Evolutionary conservation across 2,888 invertebrate genomes (phyloP).

Genomic region (Penaeus monodon): DNA sequence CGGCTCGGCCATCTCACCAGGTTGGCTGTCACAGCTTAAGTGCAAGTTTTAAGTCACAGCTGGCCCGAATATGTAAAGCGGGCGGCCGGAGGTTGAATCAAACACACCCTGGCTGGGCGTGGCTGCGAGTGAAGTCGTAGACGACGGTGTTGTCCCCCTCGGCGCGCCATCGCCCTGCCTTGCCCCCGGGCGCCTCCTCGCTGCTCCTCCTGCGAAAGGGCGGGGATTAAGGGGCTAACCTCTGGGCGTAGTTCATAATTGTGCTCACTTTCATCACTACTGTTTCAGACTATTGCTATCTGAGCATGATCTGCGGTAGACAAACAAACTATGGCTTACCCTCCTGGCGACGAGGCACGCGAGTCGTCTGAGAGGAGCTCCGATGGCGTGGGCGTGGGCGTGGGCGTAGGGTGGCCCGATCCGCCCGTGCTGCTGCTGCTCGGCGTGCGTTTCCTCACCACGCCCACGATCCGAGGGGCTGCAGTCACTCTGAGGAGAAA

Average conservation of each 20-base stretch:
- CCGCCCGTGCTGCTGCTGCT: not conserved
- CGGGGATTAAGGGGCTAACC: no score
- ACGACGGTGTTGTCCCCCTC: conserved; percentile 19
- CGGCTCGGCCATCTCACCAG: no score
- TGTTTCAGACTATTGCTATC: no score
- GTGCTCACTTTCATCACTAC: not conserved
- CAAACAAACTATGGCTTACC: no score
- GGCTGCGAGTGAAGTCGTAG: conserved; percentile 9
- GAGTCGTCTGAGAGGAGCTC: not conserved
- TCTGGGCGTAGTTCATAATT: no score
- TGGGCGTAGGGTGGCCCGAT: not conserved
- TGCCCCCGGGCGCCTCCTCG: not conserved
- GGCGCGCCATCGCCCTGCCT: not conserved
- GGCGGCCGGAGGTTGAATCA: not conserved
- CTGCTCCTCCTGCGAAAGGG: not conserved
- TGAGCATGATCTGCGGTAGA: no score
- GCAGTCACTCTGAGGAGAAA: not conserved
- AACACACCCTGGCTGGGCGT: not conserved
- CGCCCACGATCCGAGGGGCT: conserved; percentile 43
- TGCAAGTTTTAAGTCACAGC: not conserved
- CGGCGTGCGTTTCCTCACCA: conserved; percentile 28
- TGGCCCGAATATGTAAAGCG: not conserved
- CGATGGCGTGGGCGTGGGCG: not conserved
- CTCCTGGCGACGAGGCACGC: not conserved
- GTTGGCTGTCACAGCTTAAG: not conserved